Percentiles rank a stretch among this genome's conserved stretches.
Conservation (phyloP, 1,140 invertebrate genomes). For the Drosophila mojavensis region DNA sequence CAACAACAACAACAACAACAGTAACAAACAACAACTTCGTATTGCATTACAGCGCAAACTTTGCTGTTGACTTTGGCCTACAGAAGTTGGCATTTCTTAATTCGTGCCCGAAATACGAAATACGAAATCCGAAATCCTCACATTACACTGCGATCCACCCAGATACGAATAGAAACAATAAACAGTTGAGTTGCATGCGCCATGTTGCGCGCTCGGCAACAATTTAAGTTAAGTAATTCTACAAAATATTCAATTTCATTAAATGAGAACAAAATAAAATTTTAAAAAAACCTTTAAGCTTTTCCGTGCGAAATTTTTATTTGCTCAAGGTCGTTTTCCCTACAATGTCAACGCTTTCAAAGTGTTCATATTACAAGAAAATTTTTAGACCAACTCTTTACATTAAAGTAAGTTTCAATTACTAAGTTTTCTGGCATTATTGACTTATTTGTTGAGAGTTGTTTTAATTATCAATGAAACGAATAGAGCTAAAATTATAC, state of each 20-base stretch:
- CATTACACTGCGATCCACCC: constrained; percentile 23
- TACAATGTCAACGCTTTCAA: constrained; percentile 8
- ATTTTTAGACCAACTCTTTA: neutral
- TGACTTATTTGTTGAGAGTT: neutral
- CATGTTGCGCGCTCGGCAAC: constrained; percentile 14
- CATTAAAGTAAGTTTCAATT: too few species aligned
- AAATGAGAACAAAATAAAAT: constrained; percentile 12
- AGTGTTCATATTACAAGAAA: constrained; percentile 30
- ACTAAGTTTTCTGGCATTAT: too few species aligned
- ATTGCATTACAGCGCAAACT: constrained; percentile 28
- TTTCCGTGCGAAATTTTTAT: constrained; percentile 39
- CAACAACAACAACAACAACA: constrained; percentile 9
- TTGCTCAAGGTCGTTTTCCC: constrained; percentile 14
- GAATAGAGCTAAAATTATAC: too few species aligned
- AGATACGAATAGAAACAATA: constrained; percentile 26
- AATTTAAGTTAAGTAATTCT: constrained; percentile 28
- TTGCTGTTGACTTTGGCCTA: constrained; percentile 46
- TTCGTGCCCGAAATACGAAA: constrained; percentile 39
- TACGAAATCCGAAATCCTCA: constrained; percentile 23
- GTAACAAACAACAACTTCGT: constrained; percentile 27
- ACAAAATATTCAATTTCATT: constrained; percentile 47
- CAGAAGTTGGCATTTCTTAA: constrained; percentile 30
- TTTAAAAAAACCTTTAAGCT: constrained; percentile 15
- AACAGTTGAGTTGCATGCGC: constrained; percentile 39
- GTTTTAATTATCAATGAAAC: too few species aligned